phyloP scores from a whole-genome alignment of 2,888 invertebrate genomes.

The Agrochola circellaris region DNA sequence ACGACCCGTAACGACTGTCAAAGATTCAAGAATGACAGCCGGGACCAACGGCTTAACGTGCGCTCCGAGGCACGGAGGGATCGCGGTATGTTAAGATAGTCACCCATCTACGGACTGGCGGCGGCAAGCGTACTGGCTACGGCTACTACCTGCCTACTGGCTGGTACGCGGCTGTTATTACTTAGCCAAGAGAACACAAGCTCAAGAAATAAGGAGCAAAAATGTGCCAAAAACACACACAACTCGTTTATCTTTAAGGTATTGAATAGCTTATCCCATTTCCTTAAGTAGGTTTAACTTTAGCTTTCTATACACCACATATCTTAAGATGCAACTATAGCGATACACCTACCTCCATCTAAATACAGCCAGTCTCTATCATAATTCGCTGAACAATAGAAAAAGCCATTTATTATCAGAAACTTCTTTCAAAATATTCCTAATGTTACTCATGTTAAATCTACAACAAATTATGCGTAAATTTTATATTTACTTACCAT shows the following conservation, averaged over 20 bases:
- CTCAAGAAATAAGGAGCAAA: neutral
- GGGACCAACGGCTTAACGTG: no score
- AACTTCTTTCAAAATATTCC: constrained; percentile 28
- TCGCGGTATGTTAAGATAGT: no score
- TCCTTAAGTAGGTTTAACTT: neutral
- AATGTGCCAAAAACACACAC: neutral
- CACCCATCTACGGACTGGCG: no score
- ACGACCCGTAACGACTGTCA: no score
- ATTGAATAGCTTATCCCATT: neutral
- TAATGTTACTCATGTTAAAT: constrained; percentile 27
- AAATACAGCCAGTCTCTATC: neutral
- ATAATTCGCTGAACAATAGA: constrained; percentile 1
- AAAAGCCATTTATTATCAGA: neutral
- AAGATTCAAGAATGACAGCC: no score
- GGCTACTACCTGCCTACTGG: no score
- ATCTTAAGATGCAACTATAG: neutral
- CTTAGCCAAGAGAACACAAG: no score
- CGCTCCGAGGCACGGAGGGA: no score
- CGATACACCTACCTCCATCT: neutral
- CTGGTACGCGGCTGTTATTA: no score
- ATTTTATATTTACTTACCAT: constrained; percentile 68
- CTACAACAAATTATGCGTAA: constrained; percentile 56
- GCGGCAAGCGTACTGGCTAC: no score
- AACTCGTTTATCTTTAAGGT: neutral
- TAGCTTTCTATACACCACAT: neutral